Base-by-base conservation (phyloP, 2,888 invertebrate species). In the Synanthedon tipuliformis region DNA sequence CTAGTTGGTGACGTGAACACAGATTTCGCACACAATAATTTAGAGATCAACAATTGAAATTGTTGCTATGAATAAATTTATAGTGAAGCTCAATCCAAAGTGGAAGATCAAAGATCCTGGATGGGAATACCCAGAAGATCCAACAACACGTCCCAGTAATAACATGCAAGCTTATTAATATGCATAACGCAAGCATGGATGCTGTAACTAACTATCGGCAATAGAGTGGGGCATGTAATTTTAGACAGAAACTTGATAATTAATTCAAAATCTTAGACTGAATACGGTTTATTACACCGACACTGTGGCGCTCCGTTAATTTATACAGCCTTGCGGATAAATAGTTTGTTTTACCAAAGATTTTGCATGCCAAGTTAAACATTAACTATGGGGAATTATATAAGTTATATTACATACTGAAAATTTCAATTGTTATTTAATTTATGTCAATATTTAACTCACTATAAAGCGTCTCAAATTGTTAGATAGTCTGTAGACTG, bases 121-220 rank as follows among this genome's bases (percentile, higher is more conserved):
- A 16, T 16, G 12, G 23, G 49, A 5, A 49, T 18, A 49, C 49
- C 49, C 49, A 12, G 49, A 18, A 49, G 49, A 49, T 49, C 23
- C 13, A 45, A 45, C 58, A 60, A 69, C 68, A 73, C 66, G 73
- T 69, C 71, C 64, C 65, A 62, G 57, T 75, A 75, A 75, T 78
- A 78, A 72, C 71, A 75, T 71, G 69, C 69, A 63, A 64, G 63
- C 68, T 75, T 69, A 81, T 84, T 78, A 85, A 81, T 81, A 85
- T 85, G 79, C 78, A 83, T 81, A 76, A 69, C 78, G 73, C 70
- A 65, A 68, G 73, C 73, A 73, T 75, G 66, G 68, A 70, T 72
- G 65, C 65, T 68, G 72, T 68, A 74, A 70, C 69, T 65, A 68
- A 70, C 75, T 76, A 78, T 77, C 69, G 71, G 68, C 78, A 73